Percentiles rank a stretch among this genome's conserved stretches.
Evolutionary conservation across 2,888 invertebrate genomes (phyloP).

Genomic region (Nemoura dubitans): DNA sequence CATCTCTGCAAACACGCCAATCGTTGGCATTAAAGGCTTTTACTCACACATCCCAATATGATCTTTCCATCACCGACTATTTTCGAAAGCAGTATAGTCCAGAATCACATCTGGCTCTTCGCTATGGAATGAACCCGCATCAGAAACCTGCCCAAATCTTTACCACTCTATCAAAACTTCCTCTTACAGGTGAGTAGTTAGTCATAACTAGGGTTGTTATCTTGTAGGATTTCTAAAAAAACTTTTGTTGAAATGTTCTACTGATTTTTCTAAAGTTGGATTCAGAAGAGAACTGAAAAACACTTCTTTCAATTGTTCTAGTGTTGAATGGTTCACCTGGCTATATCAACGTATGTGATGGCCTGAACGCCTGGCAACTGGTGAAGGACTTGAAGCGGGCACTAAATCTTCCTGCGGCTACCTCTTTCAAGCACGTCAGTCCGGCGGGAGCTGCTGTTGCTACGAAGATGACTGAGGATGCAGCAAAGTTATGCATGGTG

Average conservation of each 20-base stretch:
- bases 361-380: constrained; percentile 96
- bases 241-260: no score
- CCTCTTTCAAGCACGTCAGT: constrained; percentile 98
- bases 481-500: constrained; percentile 74
- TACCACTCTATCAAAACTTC: constrained; percentile 80
- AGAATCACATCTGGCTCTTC: constrained; percentile 80
- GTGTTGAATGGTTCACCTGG: constrained; percentile 96
- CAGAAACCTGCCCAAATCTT: constrained; percentile 95
- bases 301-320: constrained; percentile 52
- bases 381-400: constrained; percentile 87
- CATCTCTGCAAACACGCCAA: constrained; percentile 77
- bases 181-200: constrained; percentile 69
- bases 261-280: no score
- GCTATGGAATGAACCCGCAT: constrained; percentile 87
- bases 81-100: constrained; percentile 88
- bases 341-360: constrained; percentile 97
- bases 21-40: constrained; percentile 91
- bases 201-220: background rate
- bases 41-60: constrained; percentile 95
- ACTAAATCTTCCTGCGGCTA: constrained; percentile 86
- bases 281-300: no score
- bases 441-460: constrained; percentile 97
- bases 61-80: constrained; percentile 92
- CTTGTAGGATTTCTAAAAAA: no score
- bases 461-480: constrained; percentile 75